phyloP scores from a whole-genome alignment of 1,140 invertebrate genomes.

The Dendrolimus kikuchii region DNA sequence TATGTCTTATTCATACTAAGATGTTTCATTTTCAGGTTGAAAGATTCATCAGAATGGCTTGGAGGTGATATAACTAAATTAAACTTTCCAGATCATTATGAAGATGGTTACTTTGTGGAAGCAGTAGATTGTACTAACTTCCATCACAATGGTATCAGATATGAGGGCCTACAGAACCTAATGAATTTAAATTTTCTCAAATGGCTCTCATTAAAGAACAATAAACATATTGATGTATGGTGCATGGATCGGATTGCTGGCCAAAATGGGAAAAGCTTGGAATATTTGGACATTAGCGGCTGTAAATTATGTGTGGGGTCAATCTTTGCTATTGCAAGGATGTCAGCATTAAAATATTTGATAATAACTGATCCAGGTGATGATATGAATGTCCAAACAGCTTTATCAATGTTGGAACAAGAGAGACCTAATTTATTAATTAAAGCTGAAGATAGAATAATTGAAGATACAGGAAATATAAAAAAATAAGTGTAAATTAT shows the following conservation, averaged over 20 bases:
- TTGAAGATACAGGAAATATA: slow-evolving; percentile 12
- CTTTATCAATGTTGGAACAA: slow-evolving; percentile 52
- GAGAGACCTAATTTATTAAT: slow-evolving; percentile 51
- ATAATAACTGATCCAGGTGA: slow-evolving; percentile 52
- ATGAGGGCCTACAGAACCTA: slow-evolving; percentile 61
- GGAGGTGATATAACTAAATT: slow-evolving; percentile 29
- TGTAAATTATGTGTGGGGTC: slow-evolving; percentile 47
- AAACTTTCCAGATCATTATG: slow-evolving; percentile 42
- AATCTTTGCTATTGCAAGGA: slow-evolving; percentile 47
- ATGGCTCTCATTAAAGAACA: slow-evolving; percentile 59
- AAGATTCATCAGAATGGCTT: slow-evolving; percentile 48
- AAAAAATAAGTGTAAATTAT: background rate
- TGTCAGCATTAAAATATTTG: slow-evolving; percentile 47
- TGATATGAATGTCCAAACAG: slow-evolving; percentile 47
- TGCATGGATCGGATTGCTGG: slow-evolving; percentile 56
- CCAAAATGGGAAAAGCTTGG: slow-evolving; percentile 43
- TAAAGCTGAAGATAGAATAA: slow-evolving; percentile 23
- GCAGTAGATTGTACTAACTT: slow-evolving; percentile 60
- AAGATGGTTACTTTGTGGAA: slow-evolving; percentile 55
- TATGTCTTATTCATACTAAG: too few species aligned
- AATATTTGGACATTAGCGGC: slow-evolving; percentile 58
- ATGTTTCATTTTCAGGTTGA: slow-evolving; percentile 41
- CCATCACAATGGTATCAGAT: slow-evolving; percentile 51
- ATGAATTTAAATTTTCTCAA: slow-evolving; percentile 44
- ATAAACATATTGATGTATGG: slow-evolving; percentile 64